A percentile compares a stretch with the other conserved stretches of the same genome.
These are phyloP conservation scores for Meriones unguiculatus DNA, from an alignment of 2,113 vertebrate genomes.

Conservation along the genomic window DNA sequence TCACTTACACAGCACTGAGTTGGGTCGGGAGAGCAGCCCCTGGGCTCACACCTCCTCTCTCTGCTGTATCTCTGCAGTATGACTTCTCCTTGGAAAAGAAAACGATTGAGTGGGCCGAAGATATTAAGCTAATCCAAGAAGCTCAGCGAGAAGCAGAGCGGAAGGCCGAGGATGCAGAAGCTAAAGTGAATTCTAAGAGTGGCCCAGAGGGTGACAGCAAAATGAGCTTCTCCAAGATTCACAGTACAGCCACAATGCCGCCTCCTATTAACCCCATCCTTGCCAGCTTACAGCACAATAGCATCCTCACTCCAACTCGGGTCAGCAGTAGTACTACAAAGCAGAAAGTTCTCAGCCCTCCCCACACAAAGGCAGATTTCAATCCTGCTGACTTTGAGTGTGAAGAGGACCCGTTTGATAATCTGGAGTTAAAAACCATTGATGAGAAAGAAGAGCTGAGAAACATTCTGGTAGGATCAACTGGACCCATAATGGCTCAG, in stretches of 20 bases:
- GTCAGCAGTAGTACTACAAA: slow-evolving; percentile 89
- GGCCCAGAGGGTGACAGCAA: slow-evolving; percentile 81
- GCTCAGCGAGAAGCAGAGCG: slow-evolving; percentile 88
- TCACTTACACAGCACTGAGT: not conserved
- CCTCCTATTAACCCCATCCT: slow-evolving; percentile 95
- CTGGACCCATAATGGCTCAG: slow-evolving; percentile 86
- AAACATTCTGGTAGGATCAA: slow-evolving; percentile 91
- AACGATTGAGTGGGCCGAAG: slow-evolving; percentile 93
- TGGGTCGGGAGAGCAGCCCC: not conserved
- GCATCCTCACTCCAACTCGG: slow-evolving; percentile 96
- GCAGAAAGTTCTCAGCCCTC: slow-evolving; percentile 90
- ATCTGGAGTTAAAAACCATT: slow-evolving; percentile 97
- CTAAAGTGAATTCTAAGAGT: slow-evolving; percentile 78
- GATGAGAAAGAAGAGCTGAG: slow-evolving; percentile 97
- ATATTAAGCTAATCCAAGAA: slow-evolving; percentile 91
- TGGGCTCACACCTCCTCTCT: slow-evolving; percentile 60
- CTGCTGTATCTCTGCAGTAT: slow-evolving; percentile 89
- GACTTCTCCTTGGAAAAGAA: slow-evolving; percentile 96
- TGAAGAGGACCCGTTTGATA: slow-evolving; percentile 98
- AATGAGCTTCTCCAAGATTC: slow-evolving; percentile 82
- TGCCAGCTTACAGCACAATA: slow-evolving; percentile 94
- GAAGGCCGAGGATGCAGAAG: slow-evolving; percentile 83
- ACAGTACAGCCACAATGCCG: slow-evolving; percentile 78
- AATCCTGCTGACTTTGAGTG: slow-evolving; percentile 98
- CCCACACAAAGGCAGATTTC: slow-evolving; percentile 89